Percentiles rank a stretch among this genome's conserved stretches.
These are phyloP conservation scores for Panthera leo DNA, from an alignment of 2,113 vertebrate genomes.

Conservation along the genomic window DNA sequence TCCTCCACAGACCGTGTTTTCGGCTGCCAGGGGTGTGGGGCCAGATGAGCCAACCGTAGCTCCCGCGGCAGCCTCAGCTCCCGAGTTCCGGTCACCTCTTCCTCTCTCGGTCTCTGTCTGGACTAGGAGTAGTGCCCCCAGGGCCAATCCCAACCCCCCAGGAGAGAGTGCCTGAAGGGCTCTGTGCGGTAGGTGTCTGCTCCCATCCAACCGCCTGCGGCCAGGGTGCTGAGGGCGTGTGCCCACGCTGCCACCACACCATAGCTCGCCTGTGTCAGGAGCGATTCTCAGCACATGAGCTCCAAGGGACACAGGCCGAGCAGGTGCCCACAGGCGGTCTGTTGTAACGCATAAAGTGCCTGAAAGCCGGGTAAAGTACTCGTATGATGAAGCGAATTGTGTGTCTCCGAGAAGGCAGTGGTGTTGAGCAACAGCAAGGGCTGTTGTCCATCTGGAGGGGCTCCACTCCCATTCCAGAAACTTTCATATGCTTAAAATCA, in stretches of 20 bases:
- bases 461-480: neutral
- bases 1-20: neutral
- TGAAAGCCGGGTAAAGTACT: neutral
- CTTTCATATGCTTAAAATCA: neutral
- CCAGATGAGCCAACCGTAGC: no score
- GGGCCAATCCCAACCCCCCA: neutral
- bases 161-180: neutral
- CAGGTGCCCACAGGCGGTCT: neutral
- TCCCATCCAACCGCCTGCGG: neutral
- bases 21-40: neutral
- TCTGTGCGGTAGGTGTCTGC: no score
- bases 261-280: neutral
- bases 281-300: neutral
- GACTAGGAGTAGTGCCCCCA: neutral
- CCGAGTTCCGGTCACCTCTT: neutral
- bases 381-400: accelerated
- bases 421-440: neutral
- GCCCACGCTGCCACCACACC: accelerated
- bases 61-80: neutral
- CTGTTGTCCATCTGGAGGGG: neutral
- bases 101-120: neutral
- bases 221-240: neutral
- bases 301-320: neutral
- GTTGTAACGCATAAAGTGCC: accelerated
- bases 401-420: neutral